phyloP scores from a whole-genome alignment of 2,888 invertebrate species.

The Gerris lacustris region DNA sequence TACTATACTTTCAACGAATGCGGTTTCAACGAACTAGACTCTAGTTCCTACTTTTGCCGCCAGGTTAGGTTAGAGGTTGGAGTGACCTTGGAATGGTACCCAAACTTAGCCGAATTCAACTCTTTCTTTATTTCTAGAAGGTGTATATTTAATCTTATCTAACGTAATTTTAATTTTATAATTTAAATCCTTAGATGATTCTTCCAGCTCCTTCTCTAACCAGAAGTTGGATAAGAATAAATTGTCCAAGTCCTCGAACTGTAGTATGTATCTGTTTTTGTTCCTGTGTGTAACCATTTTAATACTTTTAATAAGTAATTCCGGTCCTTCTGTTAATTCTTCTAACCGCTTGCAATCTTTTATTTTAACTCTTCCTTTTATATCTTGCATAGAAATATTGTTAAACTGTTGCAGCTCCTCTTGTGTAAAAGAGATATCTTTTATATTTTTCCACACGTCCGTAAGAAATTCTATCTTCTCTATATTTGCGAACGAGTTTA shows the following conservation, averaged over 20 bases:
- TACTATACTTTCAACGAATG: no score
- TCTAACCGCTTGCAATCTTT: not conserved
- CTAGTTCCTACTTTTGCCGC: no score
- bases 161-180: constrained; percentile 2
- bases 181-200: not conserved
- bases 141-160: no score
- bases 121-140: no score
- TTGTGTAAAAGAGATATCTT: not conserved
- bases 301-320: not conserved
- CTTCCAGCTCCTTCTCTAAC: not conserved
- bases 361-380: not conserved
- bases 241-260: not conserved
- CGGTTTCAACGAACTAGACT: no score
- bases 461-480: not conserved
- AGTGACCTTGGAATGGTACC: no score
- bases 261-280: not conserved
- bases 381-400: constrained; percentile 1
- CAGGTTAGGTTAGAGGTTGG: no score
- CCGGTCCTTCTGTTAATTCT: not conserved
- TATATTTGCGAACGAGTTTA: not conserved
- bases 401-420: not conserved
- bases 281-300: not conserved
- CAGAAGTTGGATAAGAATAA: not conserved
- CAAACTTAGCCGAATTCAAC: no score
- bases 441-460: not conserved